A percentile compares a stretch with the other conserved stretches of the same genome.
Evolutionary conservation across 1,140 invertebrate species (phyloP).

Genomic region (Cydia strobilella): DNA sequence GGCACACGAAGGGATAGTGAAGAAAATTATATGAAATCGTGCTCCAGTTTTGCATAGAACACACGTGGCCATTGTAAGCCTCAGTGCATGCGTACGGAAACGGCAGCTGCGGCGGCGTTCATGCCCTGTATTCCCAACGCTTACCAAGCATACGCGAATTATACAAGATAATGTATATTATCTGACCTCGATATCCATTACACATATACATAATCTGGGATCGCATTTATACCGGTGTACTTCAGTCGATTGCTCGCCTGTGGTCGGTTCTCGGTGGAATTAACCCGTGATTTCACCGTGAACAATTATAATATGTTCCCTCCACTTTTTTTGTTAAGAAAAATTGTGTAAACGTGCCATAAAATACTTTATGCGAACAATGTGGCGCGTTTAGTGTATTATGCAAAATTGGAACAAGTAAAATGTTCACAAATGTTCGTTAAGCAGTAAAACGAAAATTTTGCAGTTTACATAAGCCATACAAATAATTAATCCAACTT

Average conservation of each 20-base stretch:
- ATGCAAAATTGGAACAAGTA: background rate
- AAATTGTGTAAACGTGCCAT: conserved; percentile 7
- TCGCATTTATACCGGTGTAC: background rate
- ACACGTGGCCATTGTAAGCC: conserved; percentile 12
- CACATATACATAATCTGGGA: background rate
- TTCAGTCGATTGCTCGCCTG: background rate
- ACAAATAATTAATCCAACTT: too few species aligned
- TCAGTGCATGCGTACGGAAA: conserved; percentile 15
- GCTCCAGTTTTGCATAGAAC: conserved; percentile 9
- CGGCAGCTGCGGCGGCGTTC: conserved; percentile 8
- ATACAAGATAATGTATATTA: background rate
- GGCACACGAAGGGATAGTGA: too few species aligned
- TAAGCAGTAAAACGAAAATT: too few species aligned
- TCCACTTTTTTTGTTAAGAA: background rate
- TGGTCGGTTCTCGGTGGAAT: background rate
- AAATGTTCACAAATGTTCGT: background rate
- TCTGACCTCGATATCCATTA: background rate
- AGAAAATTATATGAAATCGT: background rate
- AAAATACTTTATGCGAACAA: conserved; percentile 5
- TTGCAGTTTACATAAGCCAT: too few species aligned
- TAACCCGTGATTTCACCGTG: conserved; percentile 3
- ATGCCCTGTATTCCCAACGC: background rate
- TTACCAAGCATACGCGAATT: background rate
- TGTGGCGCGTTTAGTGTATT: background rate
- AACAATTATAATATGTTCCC: conserved; percentile 7